phyloP scores from a whole-genome alignment of 2,888 invertebrate species.

The Pyrrhia umbra region DNA sequence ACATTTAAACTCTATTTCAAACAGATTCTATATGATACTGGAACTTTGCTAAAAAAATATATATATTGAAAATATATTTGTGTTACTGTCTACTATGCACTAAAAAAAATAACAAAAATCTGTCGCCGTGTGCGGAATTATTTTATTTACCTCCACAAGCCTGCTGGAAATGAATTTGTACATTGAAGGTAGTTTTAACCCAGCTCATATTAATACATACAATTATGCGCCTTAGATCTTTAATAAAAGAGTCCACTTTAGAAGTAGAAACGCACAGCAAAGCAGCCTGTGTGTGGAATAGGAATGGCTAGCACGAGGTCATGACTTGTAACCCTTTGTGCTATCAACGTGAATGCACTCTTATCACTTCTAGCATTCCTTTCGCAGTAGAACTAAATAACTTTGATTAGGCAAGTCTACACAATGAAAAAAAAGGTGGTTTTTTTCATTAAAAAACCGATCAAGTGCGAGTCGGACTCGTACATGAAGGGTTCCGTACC shows the following conservation, averaged over 20 bases:
- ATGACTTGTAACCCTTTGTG: neutral
- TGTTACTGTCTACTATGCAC: too few species aligned
- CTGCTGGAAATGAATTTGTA: neutral
- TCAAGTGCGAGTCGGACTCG: too few species aligned
- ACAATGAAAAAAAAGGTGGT: too few species aligned
- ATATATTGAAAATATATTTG: too few species aligned
- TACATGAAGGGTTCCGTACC: too few species aligned
- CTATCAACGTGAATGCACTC: conserved; percentile 1
- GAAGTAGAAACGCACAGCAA: neutral
- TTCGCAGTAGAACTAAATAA: neutral
- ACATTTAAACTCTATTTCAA: too few species aligned
- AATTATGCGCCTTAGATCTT: neutral
- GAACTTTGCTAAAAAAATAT: too few species aligned
- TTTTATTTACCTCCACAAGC: neutral
- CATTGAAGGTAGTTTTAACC: neutral
- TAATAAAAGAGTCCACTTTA: neutral
- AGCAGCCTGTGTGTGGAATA: neutral
- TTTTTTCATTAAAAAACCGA: too few species aligned
- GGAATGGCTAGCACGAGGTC: neutral
- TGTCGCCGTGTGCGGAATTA: too few species aligned
- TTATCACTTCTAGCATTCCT: neutral
- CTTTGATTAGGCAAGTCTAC: neutral
- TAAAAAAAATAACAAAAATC: too few species aligned
- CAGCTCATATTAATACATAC: neutral
- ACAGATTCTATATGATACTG: too few species aligned